Conservation (phyloP, 2,797 vertebrate genomes). For the Macrochelys suwanniensis region DNA sequence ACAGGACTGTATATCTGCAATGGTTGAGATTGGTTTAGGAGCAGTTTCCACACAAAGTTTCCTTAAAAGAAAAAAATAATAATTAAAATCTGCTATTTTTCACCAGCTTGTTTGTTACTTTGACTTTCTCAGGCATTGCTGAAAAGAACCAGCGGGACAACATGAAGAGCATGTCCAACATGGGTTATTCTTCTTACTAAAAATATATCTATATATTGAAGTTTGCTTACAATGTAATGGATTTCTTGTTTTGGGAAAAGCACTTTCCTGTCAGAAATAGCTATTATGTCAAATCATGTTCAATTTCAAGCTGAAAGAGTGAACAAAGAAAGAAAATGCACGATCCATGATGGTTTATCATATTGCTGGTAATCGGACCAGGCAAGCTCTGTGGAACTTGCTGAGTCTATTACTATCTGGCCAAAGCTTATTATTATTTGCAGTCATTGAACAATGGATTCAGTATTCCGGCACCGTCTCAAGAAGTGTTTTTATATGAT, state of each 20-base stretch:
- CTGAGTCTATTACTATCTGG: background rate
- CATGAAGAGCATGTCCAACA: background rate
- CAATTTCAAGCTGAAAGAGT: conserved; percentile 24
- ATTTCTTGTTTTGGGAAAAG: background rate
- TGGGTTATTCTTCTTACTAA: background rate
- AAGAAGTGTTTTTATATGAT: conserved; percentile 38
- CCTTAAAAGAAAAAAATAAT: background rate
- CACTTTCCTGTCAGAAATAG: background rate
- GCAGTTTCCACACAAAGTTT: background rate
- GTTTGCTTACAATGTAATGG: conserved; percentile 6
- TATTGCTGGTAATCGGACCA: background rate
- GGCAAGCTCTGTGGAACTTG: background rate
- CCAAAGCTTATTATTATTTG: background rate
- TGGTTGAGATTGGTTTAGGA: background rate
- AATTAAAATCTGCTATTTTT: background rate
- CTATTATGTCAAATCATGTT: conserved; percentile 2
- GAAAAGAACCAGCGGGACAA: conserved; percentile 11
- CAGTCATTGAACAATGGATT: background rate
- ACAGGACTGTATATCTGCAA: background rate
- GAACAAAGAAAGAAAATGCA: conserved; percentile 47
- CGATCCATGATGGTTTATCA: background rate
- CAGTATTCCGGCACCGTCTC: background rate
- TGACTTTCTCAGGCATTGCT: conserved; percentile 8
- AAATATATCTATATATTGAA: conserved; percentile 7
- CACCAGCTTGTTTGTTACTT: background rate